Percentiles rank a stretch among this genome's conserved stretches.
phyloP scores from a whole-genome alignment of 1,140 invertebrate species.

The Hypsibius dujardini region DNA sequence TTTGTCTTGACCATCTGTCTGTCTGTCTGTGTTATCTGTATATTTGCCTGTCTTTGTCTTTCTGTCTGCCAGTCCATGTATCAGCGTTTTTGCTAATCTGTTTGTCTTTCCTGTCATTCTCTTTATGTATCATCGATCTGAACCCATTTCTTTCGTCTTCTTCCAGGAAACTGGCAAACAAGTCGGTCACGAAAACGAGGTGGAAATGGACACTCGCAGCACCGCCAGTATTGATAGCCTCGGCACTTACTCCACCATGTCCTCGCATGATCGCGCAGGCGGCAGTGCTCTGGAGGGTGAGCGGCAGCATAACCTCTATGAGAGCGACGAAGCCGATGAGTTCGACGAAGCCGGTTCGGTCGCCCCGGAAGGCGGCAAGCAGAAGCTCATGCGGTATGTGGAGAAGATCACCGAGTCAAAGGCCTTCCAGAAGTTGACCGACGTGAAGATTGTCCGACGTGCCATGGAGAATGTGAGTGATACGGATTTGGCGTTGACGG shows the following conservation, averaged over 20 bases:
- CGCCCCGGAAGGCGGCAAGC: constrained; percentile 20
- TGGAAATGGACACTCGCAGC: constrained; percentile 7
- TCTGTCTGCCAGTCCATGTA: background rate
- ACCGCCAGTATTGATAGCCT: background rate
- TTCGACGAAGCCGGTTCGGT: constrained; percentile 23
- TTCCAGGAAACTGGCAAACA: background rate
- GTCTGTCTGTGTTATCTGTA: no score
- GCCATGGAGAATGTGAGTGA: constrained; percentile 53
- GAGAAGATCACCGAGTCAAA: constrained; percentile 73
- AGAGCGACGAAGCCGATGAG: constrained; percentile 66
- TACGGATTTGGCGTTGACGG: constrained; percentile 67
- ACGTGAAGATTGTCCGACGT: constrained; percentile 33
- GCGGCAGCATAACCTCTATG: constrained; percentile 39
- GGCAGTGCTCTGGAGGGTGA: background rate
- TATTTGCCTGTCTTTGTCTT: no score
- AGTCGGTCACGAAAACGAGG: constrained; percentile 3
- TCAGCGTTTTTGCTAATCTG: background rate
- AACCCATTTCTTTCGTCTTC: background rate
- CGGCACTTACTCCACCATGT: background rate
- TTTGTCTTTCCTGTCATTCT: background rate
- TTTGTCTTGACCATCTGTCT: no score
- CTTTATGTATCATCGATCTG: background rate
- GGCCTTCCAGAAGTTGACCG: constrained; percentile 59
- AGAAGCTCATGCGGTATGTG: constrained; percentile 61
- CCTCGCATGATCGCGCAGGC: background rate